Percentiles rank a stretch among this genome's conserved stretches.
These are phyloP conservation scores for Callipepla californica DNA, from an alignment of 2,113 vertebrate species.

Conservation along the genomic window DNA sequence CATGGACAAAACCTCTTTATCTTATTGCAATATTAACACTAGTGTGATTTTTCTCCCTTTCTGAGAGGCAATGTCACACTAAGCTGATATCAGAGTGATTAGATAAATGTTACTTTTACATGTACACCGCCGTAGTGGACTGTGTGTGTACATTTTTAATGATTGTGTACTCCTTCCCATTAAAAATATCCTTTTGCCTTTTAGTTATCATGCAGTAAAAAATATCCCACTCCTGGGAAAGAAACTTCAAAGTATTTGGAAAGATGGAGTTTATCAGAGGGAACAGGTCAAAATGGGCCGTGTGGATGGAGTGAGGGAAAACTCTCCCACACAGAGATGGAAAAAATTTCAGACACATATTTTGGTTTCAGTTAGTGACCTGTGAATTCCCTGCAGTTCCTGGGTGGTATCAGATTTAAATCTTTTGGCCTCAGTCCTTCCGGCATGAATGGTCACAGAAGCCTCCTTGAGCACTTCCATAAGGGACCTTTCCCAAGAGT, in stretches of 20 bases:
- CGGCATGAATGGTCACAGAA: neutral
- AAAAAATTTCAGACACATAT: neutral
- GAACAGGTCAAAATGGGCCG: neutral
- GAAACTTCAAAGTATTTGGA: neutral
- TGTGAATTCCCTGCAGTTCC: neutral
- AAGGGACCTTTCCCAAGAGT: neutral
- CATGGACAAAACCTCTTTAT: neutral
- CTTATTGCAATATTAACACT: constrained; percentile 46
- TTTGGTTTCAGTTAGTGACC: constrained; percentile 1
- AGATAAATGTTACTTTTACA: constrained; percentile 62
- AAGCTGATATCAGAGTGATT: constrained; percentile 37
- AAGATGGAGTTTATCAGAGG: neutral
- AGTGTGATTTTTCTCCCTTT: constrained; percentile 37
- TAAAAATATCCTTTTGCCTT: constrained; percentile 9
- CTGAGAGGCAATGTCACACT: constrained; percentile 45
- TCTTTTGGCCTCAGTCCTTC: neutral
- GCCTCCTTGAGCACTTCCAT: neutral
- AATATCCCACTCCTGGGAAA: neutral
- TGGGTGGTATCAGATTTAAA: neutral
- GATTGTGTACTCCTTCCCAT: neutral
- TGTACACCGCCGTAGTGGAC: constrained; percentile 6
- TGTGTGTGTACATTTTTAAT: neutral
- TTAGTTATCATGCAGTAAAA: neutral
- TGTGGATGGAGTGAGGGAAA: neutral
- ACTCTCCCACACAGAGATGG: neutral